phyloP scores from a whole-genome alignment of 2,888 invertebrate species.

The Stenolophus ochropezus region DNA sequence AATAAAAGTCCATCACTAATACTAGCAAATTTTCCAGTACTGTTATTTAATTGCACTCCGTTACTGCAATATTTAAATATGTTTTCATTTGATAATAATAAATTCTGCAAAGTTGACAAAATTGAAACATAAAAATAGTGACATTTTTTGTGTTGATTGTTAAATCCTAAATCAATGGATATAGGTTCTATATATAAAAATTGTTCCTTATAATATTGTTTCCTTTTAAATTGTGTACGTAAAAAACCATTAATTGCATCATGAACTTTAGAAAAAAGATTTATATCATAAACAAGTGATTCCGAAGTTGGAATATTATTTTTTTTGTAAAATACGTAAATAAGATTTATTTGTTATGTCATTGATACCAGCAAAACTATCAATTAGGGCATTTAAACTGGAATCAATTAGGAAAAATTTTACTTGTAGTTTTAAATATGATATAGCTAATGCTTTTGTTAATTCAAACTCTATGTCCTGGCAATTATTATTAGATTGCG shows the following conservation, averaged over 20 bases:
- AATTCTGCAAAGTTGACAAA: constrained; percentile 41
- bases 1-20: constrained; percentile 35
- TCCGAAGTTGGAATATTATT: not conserved
- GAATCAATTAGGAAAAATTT: constrained; percentile 13
- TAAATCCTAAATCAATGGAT: constrained; percentile 37
- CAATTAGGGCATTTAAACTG: not conserved
- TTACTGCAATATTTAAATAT: constrained; percentile 29
- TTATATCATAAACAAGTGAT: not conserved
- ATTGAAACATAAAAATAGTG: constrained; percentile 57
- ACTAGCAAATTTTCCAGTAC: constrained; percentile 11
- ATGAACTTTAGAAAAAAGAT: constrained; percentile 24
- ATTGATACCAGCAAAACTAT: not conserved
- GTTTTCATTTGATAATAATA: constrained; percentile 40
- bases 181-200: constrained; percentile 24
- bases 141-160: constrained; percentile 53
- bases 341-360: constrained; percentile 14
- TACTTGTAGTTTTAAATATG: constrained; percentile 13
- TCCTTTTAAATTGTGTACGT: constrained; percentile 38
- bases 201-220: constrained; percentile 42
- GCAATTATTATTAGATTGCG: not conserved
- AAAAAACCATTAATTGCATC: constrained; percentile 31
- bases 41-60: constrained; percentile 8
- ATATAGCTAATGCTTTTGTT: not conserved
- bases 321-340: constrained; percentile 10
- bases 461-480: not conserved